phyloP scores from a whole-genome alignment of 2,797 vertebrate species.

The Heteromormyrus szaboi region DNA sequence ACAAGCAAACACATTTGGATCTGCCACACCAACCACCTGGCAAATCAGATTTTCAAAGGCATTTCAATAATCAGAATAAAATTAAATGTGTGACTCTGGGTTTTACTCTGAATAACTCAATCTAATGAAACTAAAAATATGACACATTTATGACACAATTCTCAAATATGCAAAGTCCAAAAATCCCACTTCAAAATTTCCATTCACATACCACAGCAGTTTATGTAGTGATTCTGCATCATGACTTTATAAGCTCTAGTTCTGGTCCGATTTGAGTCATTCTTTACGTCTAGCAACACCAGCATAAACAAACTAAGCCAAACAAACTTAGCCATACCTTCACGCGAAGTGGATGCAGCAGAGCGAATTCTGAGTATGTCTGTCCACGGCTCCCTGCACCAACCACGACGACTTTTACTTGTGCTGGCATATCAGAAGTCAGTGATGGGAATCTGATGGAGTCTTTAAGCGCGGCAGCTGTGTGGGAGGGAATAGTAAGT shows the following conservation, averaged over 20 bases:
- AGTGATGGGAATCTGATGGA: neutral
- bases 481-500: neutral
- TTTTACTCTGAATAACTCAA: neutral
- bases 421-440: conserved; percentile 48
- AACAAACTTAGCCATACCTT: conserved; percentile 44
- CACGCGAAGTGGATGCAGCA: conserved; percentile 59
- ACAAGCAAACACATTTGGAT: conserved; percentile 59
- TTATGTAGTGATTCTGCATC: neutral
- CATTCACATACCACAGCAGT: neutral
- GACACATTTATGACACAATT: neutral
- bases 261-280: neutral
- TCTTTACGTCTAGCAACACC: neutral
- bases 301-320: neutral
- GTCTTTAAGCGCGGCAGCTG: neutral
- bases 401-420: conserved; percentile 62
- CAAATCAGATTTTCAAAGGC: neutral
- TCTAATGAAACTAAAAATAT: neutral
- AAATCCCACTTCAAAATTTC: neutral
- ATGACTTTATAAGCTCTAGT: neutral
- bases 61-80: neutral
- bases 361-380: conserved; percentile 57
- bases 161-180: neutral
- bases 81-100: neutral
- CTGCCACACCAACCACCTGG: conserved; percentile 64
- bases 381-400: conserved; percentile 66